These are phyloP conservation scores for Chymomyza costata DNA, from an alignment of 1,140 invertebrate species.

Conservation along the genomic window DNA sequence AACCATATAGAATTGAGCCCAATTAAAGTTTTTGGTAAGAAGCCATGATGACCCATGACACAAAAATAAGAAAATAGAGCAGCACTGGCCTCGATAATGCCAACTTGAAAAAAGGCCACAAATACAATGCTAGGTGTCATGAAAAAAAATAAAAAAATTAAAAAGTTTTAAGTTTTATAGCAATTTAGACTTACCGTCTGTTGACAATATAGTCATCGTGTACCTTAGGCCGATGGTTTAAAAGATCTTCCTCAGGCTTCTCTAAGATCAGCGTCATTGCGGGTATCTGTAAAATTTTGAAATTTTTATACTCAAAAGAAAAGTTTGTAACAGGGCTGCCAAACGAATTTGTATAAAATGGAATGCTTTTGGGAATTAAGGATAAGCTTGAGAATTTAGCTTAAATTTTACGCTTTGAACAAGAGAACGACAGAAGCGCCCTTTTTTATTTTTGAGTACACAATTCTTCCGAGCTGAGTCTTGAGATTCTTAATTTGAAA, in stretches of 20 bases:
- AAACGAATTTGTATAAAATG: too few species aligned
- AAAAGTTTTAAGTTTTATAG: neutral
- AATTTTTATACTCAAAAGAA: too few species aligned
- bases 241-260: slow-evolving; percentile 23
- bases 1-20: slow-evolving; percentile 11
- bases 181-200: slow-evolving; percentile 17
- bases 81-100: slow-evolving; percentile 31
- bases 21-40: slow-evolving; percentile 23
- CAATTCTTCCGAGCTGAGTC: too few species aligned
- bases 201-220: slow-evolving; percentile 38
- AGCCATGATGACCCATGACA: slow-evolving; percentile 36
- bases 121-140: slow-evolving; percentile 30
- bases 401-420: too few species aligned
- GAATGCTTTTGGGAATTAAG: too few species aligned
- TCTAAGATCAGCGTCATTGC: slow-evolving; percentile 28
- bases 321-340: too few species aligned
- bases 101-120: slow-evolving; percentile 36
- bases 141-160: neutral
- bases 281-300: slow-evolving; percentile 19
- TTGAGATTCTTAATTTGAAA: too few species aligned
- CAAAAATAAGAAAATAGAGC: slow-evolving; percentile 32
- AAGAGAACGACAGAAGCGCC: too few species aligned
- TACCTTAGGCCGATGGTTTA: slow-evolving; percentile 36
- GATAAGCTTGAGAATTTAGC: too few species aligned
- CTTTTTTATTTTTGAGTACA: too few species aligned